Conservation (phyloP, 53 echinoderm and acorn worm species). For the Stichopus horrens region DNA sequence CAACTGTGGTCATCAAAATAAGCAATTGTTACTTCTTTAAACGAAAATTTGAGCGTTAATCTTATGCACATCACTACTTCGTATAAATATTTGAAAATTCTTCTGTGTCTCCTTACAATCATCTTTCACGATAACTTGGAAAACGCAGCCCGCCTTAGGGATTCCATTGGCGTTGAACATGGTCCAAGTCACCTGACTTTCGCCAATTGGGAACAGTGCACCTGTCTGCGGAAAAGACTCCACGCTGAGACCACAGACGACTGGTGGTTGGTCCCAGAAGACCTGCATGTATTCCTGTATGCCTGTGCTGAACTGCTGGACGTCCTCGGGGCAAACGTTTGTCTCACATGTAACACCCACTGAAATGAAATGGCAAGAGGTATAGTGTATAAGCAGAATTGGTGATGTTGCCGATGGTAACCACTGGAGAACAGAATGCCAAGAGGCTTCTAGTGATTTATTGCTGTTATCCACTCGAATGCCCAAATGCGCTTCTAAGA, state of each 20-base stretch:
- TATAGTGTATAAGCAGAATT: too few relatives aligned
- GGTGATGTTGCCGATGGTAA: too few relatives aligned
- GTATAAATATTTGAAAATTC: too few relatives aligned
- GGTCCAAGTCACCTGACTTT: slow-evolving; percentile 7
- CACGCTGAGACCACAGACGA: slow-evolving; percentile 7
- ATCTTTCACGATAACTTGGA: slow-evolving; percentile 2
- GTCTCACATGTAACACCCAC: slow-evolving; percentile 17
- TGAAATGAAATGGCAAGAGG: neutral
- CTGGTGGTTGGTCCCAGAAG: slow-evolving; percentile 3
- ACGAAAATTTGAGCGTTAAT: neutral
- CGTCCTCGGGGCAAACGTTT: slow-evolving; percentile 19
- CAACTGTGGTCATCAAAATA: neutral
- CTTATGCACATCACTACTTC: too few relatives aligned
- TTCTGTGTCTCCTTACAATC: slow-evolving; percentile 14
- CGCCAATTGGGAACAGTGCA: slow-evolving; percentile 4
- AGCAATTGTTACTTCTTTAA: neutral
- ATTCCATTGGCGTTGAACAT: neutral
- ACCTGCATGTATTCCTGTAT: slow-evolving; percentile 10
- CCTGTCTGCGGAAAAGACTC: neutral
- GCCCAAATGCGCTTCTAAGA: too few relatives aligned
- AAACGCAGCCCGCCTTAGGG: neutral
- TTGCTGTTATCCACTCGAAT: too few relatives aligned
- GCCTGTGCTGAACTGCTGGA: slow-evolving; percentile 29
- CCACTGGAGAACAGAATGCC: too few relatives aligned
- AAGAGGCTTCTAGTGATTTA: too few relatives aligned